phyloP scores from a whole-genome alignment of 2,113 vertebrate species.

The Triplophysa dalaica region DNA sequence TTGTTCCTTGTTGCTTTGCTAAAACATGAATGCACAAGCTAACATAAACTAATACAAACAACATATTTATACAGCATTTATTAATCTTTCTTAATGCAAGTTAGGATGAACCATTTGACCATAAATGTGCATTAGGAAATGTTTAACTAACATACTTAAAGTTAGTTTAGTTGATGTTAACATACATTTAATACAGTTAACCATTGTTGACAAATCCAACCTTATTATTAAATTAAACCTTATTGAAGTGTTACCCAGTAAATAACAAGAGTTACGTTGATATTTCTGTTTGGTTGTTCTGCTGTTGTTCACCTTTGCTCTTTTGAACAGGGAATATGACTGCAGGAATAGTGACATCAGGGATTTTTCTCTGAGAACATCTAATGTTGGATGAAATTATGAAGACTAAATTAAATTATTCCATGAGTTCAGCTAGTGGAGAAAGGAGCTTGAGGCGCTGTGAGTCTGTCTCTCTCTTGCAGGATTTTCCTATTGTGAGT shows the following conservation, averaged over 20 bases:
- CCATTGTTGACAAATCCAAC: too few species aligned
- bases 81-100: too few species aligned
- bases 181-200: too few species aligned
- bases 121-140: too few species aligned
- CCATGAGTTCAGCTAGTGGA: conserved; percentile 12
- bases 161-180: too few species aligned
- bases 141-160: too few species aligned
- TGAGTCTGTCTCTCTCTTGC: conserved; percentile 16
- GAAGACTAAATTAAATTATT: conserved; percentile 15
- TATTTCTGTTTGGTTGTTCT: neutral
- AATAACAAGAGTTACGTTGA: neutral
- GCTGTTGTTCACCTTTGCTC: neutral
- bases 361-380: neutral
- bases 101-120: too few species aligned
- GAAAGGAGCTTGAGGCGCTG: conserved; percentile 11
- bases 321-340: neutral
- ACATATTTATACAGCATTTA: too few species aligned
- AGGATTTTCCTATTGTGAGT: conserved; percentile 52
- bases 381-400: conserved; percentile 9
- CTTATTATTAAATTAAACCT: too few species aligned
- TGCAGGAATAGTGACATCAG: neutral
- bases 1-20: neutral
- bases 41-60: too few species aligned
- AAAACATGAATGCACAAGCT: too few species aligned
- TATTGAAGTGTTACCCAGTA: neutral